Evolutionary conservation across 2,113 vertebrate species (phyloP).

Genomic region (Dermatemys mawii): DNA sequence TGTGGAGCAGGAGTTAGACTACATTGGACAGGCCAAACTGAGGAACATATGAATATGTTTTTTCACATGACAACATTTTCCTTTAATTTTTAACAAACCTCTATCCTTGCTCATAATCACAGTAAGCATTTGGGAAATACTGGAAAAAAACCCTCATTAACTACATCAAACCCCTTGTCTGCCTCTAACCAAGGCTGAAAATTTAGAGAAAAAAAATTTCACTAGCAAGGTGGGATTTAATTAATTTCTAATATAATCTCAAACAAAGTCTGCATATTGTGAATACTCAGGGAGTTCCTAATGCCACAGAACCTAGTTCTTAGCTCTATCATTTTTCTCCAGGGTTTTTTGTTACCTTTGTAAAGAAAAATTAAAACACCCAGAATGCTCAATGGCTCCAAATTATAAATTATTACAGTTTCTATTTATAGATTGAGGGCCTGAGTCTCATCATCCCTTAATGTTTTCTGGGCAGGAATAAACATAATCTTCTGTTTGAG

Average conservation of each 20-base stretch:
- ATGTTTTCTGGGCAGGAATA: background rate
- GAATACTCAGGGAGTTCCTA: background rate
- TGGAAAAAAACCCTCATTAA: background rate
- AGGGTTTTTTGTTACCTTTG: background rate
- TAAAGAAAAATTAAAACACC: background rate
- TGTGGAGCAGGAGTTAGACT: constrained; percentile 17
- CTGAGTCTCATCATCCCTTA: background rate
- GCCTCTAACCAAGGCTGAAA: background rate
- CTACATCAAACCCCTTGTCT: background rate
- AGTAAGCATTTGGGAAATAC: background rate
- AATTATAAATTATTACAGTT: background rate
- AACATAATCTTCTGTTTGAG: background rate
- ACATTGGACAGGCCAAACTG: background rate
- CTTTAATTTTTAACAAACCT: background rate
- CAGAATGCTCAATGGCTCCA: background rate
- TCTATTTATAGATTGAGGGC: background rate
- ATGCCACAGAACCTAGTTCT: background rate
- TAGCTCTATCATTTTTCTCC: background rate
- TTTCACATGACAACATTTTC: background rate
- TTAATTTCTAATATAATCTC: background rate
- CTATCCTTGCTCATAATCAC: background rate
- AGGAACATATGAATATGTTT: background rate
- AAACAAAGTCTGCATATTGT: background rate
- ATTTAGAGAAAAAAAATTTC: background rate
- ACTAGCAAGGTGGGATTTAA: background rate